Base-by-base conservation (phyloP, 2,113 vertebrate genomes). In the Rhabdomys dilectus region DNA sequence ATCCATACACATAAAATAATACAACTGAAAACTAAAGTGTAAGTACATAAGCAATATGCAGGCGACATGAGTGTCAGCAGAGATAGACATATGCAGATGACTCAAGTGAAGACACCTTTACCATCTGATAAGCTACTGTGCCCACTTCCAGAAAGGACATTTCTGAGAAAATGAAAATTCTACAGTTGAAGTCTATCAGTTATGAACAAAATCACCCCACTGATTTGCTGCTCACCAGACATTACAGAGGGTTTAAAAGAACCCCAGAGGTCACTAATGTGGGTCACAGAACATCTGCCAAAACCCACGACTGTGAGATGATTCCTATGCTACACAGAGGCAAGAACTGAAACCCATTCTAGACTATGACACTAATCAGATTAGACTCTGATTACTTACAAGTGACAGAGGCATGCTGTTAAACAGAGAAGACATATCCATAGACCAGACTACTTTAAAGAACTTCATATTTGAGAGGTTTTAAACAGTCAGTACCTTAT, bases 381-480 rank as follows among this genome's bases (percentile, higher is more conserved):
- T 10, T 42, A 56, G 13, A 88, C 58, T 77, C n/a, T 31, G 85
- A n/a, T 80, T 45, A 85, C 62, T 89, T 36, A 51, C 51, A 87
- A 93, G 86, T 42, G 60, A 89, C 5, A 73, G 1, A 45, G 77
- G 36, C 21, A 60, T 39, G 73, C 62, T 1, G 4, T 10, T 19
- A 12, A 84, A 84, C 31, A 4, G 10, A 53, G 72, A 96, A 94
- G 60, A 73, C 31, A 66, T 17, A 78, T 13, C 53, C 51, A 89
- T 91, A 96, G 48, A 72, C 51, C n/a, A 84, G 93, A 70, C 39
- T 60, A 29, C 26, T 92, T 78, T 91, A 81, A 80, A 89, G 88
- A 81, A 81, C 15, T 94, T 94, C 31, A 4, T 21, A 90, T 73
- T 76, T 91, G 68, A 93, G 56, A 87, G 86, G 73, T 89, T 88